These are phyloP conservation scores for Ennomos quercinarius DNA, from an alignment of 2,888 invertebrate genomes.

Conservation along the genomic window DNA sequence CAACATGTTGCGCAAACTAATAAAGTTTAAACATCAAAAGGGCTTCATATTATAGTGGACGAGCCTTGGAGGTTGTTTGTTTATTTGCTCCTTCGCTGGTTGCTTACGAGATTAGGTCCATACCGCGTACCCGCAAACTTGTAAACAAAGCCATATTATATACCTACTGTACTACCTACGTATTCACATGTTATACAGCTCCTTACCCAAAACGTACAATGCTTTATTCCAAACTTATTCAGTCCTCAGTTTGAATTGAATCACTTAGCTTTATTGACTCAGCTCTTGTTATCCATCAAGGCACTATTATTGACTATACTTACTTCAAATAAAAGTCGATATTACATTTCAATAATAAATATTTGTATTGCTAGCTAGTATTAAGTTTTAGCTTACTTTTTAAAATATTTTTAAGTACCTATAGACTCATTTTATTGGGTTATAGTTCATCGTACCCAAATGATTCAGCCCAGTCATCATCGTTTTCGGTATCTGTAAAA, in stretches of 20 bases:
- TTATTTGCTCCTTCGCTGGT: conserved; percentile 31
- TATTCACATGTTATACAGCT: conserved; percentile 12
- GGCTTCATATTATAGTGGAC: conserved; percentile 23
- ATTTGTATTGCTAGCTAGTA: too few relatives aligned
- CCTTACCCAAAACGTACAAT: conserved; percentile 17
- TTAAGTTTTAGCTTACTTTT: too few relatives aligned
- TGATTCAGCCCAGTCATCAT: background rate
- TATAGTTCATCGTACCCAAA: background rate
- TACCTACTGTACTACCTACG: conserved; percentile 12
- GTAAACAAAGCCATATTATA: conserved; percentile 27
- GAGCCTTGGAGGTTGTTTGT: conserved; percentile 30
- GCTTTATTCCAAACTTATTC: conserved; percentile 13
- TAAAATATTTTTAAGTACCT: too few relatives aligned
- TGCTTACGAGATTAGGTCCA: conserved; percentile 32
- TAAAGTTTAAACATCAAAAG: conserved; percentile 34
- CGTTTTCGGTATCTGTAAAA: background rate
- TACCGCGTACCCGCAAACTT: conserved; percentile 27
- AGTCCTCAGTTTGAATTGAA: conserved; percentile 6
- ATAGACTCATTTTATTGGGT: too few relatives aligned
- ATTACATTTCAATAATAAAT: too few relatives aligned
- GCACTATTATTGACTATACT: background rate
- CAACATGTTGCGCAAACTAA: conserved; percentile 23
- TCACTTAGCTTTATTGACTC: conserved; percentile 6
- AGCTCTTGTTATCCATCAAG: conserved; percentile 12
- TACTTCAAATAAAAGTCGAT: conserved; percentile 1